Evolutionary conservation across 2,888 invertebrate species (phyloP).

Genomic region (Furcula furcula): DNA sequence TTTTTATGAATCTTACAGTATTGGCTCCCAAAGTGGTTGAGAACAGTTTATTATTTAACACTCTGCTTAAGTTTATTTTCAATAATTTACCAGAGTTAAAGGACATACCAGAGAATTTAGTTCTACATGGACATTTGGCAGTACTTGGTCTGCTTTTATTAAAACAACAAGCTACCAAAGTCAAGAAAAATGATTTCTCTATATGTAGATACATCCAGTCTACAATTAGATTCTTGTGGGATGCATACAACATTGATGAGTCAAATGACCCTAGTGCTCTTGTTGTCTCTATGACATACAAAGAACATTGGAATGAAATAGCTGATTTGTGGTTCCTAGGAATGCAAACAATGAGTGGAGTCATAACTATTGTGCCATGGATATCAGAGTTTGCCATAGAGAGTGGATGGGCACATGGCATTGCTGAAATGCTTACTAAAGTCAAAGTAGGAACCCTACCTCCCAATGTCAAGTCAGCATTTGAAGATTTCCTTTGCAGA

Average conservation of each 20-base stretch:
- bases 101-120: slow-evolving; percentile 90
- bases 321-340: slow-evolving; percentile 96
- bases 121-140: slow-evolving; percentile 92
- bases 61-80: slow-evolving; percentile 91
- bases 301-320: slow-evolving; percentile 94
- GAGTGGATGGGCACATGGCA: slow-evolving; percentile 96
- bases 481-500: slow-evolving; percentile 93
- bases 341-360: slow-evolving; percentile 94
- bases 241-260: slow-evolving; percentile 95
- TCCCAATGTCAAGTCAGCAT: slow-evolving; percentile 93
- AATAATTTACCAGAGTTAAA: slow-evolving; percentile 92
- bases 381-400: slow-evolving; percentile 95
- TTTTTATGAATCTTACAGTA: slow-evolving; percentile 95
- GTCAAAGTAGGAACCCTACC: slow-evolving; percentile 91
- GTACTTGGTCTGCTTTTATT: slow-evolving; percentile 91
- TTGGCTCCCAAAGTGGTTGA: slow-evolving; percentile 92
- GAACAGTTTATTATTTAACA: slow-evolving; percentile 88
- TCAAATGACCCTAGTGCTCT: slow-evolving; percentile 91
- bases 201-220: slow-evolving; percentile 94
- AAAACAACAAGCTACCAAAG: slow-evolving; percentile 90
- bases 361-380: slow-evolving; percentile 92
- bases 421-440: slow-evolving; percentile 89
- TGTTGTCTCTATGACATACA: slow-evolving; percentile 92
- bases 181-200: slow-evolving; percentile 93
- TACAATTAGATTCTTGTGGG: slow-evolving; percentile 95